Conservation (phyloP, 2,888 invertebrate genomes). For the Thera obeliscata region DNA sequence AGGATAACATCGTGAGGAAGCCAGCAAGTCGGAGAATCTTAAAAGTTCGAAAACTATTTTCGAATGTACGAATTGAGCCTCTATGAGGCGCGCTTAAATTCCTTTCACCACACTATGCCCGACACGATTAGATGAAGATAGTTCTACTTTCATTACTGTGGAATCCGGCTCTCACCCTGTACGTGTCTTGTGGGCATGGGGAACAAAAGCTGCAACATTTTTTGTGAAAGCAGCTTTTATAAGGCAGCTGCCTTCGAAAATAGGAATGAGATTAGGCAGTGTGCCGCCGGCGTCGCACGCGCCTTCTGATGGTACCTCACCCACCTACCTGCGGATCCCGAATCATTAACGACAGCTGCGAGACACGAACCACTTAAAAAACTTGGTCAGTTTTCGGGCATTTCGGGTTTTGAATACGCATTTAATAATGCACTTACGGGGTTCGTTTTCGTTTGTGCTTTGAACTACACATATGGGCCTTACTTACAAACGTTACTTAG, state of each 20-base stretch:
- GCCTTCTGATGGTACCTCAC: slow-evolving; percentile 6
- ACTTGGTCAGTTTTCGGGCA: slow-evolving; percentile 41
- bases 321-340: slow-evolving; percentile 50
- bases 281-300: slow-evolving; percentile 30
- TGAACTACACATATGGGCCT: no score
- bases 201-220: slow-evolving; percentile 31
- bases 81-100: no score
- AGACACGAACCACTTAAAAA: slow-evolving; percentile 56
- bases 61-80: no score
- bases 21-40: no score
- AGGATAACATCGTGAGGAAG: no score
- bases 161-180: not conserved
- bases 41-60: no score
- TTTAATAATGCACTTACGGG: not conserved
- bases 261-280: slow-evolving; percentile 58
- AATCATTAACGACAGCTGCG: slow-evolving; percentile 75
- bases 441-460: not conserved
- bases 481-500: no score
- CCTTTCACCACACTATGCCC: no score
- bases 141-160: no score
- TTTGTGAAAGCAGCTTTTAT: slow-evolving; percentile 37
- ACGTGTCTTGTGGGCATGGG: not conserved
- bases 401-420: slow-evolving; percentile 13
- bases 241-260: slow-evolving; percentile 60
- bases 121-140: no score